These are phyloP conservation scores for Enchytraeus crypticus DNA, from an alignment of 2,888 invertebrate species.

Conservation along the genomic window DNA sequence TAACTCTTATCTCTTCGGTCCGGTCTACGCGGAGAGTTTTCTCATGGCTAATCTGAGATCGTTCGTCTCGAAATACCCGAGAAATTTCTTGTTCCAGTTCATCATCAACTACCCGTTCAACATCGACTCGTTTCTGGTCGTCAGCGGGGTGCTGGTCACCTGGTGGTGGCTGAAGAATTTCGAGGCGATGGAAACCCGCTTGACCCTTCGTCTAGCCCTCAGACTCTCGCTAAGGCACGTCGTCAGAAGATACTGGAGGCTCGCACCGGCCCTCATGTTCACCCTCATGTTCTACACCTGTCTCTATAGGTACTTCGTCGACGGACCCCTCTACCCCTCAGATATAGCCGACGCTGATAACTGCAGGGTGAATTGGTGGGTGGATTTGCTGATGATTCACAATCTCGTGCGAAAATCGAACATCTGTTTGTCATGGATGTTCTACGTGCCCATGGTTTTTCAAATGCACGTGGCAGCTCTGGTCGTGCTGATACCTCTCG, in stretches of 20 bases:
- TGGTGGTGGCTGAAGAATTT: too few relatives aligned
- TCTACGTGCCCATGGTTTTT: conserved; percentile 14
- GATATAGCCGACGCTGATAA: conserved; percentile 26
- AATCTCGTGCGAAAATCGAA: conserved; percentile 30
- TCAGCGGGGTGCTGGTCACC: too few relatives aligned
- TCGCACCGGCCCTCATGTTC: conserved; percentile 45
- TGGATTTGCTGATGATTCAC: conserved; percentile 38
- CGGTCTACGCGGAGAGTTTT: conserved; percentile 21
- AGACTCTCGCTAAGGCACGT: too few relatives aligned
- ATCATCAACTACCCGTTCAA: conserved; percentile 32
- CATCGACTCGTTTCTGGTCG: conserved; percentile 14
- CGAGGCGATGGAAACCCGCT: too few relatives aligned
- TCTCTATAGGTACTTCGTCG: conserved; percentile 37
- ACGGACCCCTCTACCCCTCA: conserved; percentile 35
- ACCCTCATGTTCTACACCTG: conserved; percentile 38
- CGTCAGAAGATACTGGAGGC: too few relatives aligned
- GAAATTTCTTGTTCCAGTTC: conserved; percentile 29
- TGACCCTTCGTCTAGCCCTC: too few relatives aligned
- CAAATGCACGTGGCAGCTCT: conserved; percentile 15
- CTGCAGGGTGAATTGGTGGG: conserved; percentile 39
- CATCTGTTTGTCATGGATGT: conserved; percentile 6
- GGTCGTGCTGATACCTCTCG: conserved; percentile 13
- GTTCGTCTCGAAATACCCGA: background rate
- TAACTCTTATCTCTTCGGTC: conserved; percentile 18
- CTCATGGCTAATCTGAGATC: conserved; percentile 10